Percentiles rank a stretch among this genome's conserved stretches.
phyloP scores from a whole-genome alignment of 2,113 vertebrate species.

The Lepus europaeus region DNA sequence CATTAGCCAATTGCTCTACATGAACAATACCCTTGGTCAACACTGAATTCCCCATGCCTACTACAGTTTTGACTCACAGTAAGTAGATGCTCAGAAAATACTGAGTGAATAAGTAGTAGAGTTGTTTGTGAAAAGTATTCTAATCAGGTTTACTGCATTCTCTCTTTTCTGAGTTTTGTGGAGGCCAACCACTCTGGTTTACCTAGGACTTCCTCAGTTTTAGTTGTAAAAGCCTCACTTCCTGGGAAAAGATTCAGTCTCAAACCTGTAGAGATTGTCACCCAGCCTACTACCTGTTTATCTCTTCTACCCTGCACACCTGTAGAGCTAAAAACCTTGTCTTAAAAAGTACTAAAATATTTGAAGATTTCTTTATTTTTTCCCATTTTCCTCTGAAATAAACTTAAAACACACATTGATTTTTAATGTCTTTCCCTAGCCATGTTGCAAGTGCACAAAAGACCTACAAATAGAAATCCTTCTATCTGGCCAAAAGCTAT shows the following conservation, averaged over 20 bases:
- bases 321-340: background rate
- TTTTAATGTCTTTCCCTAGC: conserved; percentile 6
- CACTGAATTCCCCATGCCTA: background rate
- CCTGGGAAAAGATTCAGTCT: background rate
- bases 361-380: background rate
- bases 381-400: background rate
- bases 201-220: background rate
- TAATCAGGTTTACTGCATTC: background rate
- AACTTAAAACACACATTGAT: background rate
- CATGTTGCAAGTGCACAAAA: background rate
- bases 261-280: background rate
- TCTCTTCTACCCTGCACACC: background rate
- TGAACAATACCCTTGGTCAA: background rate
- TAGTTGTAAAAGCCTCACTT: background rate
- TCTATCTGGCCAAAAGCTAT: conserved; percentile 44
- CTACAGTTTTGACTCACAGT: background rate
- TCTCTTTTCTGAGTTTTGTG: background rate
- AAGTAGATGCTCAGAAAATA: background rate
- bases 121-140: background rate
- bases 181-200: background rate
- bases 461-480: background rate
- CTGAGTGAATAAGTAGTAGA: background rate
- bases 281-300: background rate
- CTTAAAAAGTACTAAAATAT: background rate
- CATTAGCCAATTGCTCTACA: too few species aligned